Percentiles rank a stretch among this genome's conserved stretches.
Conservation (phyloP, 2,797 vertebrate species). For the Lagodon rhomboides region DNA sequence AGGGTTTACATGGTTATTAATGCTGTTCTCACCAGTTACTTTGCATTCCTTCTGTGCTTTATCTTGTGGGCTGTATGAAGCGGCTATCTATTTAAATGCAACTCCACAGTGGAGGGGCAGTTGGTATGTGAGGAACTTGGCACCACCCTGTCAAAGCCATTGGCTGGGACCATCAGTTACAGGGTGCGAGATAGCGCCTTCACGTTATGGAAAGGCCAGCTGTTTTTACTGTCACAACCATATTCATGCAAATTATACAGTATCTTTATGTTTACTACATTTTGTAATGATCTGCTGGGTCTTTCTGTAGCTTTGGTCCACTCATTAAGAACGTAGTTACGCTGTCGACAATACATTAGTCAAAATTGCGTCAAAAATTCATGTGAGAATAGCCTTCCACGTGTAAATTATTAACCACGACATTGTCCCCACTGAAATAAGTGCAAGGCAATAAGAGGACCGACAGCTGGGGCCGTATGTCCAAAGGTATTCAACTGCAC, state of each 20-base stretch:
- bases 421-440: neutral
- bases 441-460: constrained; percentile 3
- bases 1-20: neutral
- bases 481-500: constrained; percentile 51
- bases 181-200: neutral
- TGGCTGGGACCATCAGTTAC: neutral
- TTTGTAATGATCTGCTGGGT: neutral
- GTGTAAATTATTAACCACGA: constrained; percentile 24
- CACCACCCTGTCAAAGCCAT: constrained; percentile 45
- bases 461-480: constrained; percentile 57
- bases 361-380: neutral
- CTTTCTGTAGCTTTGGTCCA: neutral
- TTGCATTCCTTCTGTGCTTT: neutral
- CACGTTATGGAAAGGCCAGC: neutral
- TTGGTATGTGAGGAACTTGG: constrained; percentile 60
- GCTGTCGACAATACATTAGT: neutral
- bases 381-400: neutral
- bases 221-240: neutral
- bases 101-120: neutral
- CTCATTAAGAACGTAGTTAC: neutral
- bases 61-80: neutral
- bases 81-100: constrained; percentile 4
- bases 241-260: neutral
- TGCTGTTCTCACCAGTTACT: neutral
- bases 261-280: neutral